These are phyloP conservation scores for Mantis religiosa DNA, from an alignment of 2,888 invertebrate genomes.

Conservation along the genomic window DNA sequence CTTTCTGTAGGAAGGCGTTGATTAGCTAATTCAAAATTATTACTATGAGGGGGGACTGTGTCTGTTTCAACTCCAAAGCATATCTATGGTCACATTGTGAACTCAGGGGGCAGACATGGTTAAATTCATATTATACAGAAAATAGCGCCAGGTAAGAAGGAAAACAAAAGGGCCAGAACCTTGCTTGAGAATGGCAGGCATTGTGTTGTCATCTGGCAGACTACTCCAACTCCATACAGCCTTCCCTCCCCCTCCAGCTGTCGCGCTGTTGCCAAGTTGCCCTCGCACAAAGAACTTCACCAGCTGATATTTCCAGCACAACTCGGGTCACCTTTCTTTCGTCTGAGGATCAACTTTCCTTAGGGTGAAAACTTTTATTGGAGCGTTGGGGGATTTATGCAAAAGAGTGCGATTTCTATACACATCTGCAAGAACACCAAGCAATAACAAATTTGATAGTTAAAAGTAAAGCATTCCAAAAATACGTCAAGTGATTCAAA, in stretches of 20 bases:
- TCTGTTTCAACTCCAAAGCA: background rate
- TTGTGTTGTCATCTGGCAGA: background rate
- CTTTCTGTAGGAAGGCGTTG: too few relatives aligned
- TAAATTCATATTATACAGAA: background rate
- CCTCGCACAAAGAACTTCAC: background rate
- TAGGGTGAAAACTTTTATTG: too few relatives aligned
- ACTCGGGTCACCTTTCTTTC: too few relatives aligned
- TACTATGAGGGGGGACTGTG: too few relatives aligned
- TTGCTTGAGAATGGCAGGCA: background rate
- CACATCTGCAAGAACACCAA: too few relatives aligned
- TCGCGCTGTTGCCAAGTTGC: background rate
- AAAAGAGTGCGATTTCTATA: too few relatives aligned
- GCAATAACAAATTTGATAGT: too few relatives aligned
- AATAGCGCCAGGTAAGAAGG: background rate
- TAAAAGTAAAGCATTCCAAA: too few relatives aligned
- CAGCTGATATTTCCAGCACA: background rate
- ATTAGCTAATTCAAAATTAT: too few relatives aligned
- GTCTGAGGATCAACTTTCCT: too few relatives aligned
- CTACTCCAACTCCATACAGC: background rate
- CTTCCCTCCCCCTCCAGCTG: background rate
- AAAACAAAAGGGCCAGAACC: background rate
- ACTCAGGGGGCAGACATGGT: background rate
- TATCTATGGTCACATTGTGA: background rate
- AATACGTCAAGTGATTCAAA: too few relatives aligned
- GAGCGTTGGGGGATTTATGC: too few relatives aligned